These are phyloP conservation scores for Enteromius paludinosus DNA, from an alignment of 2,797 vertebrate species.

Conservation along the genomic window DNA sequence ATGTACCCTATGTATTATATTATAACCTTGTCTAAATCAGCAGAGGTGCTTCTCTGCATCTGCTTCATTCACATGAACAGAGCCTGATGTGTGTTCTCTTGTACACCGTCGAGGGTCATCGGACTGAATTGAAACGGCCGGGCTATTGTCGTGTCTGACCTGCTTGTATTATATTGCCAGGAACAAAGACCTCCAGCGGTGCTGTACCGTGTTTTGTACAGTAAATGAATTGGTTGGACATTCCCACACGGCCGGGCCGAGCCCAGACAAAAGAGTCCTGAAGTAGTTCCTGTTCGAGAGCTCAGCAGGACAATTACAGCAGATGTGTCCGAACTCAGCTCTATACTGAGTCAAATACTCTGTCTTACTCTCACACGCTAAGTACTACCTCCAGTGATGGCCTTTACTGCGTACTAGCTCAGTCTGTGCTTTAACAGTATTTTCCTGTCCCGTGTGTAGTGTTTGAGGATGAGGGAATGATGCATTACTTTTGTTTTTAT, in stretches of 20 bases:
- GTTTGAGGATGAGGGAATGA: background rate
- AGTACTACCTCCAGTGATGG: background rate
- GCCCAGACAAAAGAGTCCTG: conserved; percentile 69
- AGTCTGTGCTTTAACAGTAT: background rate
- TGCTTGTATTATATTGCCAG: background rate
- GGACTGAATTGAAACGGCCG: background rate
- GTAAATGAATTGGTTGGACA: conserved; percentile 6
- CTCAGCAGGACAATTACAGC: conserved; percentile 51
- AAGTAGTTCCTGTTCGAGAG: conserved; percentile 67
- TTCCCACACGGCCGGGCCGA: background rate
- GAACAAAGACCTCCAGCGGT: conserved; percentile 13
- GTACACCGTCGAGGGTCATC: background rate
- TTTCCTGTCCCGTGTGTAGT: too few species aligned
- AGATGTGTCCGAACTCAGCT: conserved; percentile 49
- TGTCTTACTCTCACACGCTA: background rate
- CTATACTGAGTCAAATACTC: conserved; percentile 20
- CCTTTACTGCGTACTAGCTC: background rate
- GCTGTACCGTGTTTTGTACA: background rate
- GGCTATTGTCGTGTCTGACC: background rate
- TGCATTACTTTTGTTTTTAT: background rate
- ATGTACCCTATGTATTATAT: background rate
- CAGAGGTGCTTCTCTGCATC: background rate
- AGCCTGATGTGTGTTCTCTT: background rate
- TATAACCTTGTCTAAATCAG: background rate
- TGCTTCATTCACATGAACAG: background rate